Conservation (phyloP, 2,113 vertebrate genomes). For the Excalfactoria chinensis region DNA sequence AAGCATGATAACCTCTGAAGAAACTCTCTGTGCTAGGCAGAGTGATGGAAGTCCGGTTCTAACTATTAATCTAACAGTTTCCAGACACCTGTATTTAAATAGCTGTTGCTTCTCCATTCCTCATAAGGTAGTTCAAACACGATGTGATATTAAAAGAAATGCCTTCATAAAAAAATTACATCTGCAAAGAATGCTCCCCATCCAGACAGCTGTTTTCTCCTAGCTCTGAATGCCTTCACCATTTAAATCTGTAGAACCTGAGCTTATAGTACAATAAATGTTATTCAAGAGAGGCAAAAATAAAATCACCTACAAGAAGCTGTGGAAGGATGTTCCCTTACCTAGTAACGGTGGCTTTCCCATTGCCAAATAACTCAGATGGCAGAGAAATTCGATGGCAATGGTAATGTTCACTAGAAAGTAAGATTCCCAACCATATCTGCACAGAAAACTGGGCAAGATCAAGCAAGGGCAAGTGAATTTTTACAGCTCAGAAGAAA, state of each 20-base stretch:
- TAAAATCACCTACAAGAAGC: not conserved
- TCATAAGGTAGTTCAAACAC: not conserved
- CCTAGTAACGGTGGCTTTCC: not conserved
- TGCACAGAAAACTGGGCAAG: not conserved
- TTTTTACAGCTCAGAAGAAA: conserved; percentile 25
- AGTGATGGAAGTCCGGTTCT: not conserved
- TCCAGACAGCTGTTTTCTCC: not conserved
- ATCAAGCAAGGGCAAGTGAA: conserved; percentile 24
- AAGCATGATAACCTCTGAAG: not conserved
- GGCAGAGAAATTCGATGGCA: not conserved
- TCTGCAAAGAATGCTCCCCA: not conserved
- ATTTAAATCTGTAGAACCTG: not conserved
- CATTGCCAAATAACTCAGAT: not conserved
- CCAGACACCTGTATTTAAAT: not conserved
- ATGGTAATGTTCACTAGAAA: not conserved
- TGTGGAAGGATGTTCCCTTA: not conserved
- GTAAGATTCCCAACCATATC: not conserved
- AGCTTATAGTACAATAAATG: not conserved
- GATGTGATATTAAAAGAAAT: not conserved
- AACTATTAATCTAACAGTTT: not conserved
- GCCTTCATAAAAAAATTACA: not conserved
- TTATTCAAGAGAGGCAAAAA: not conserved
- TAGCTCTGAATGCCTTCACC: fast-evolving
- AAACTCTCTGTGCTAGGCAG: not conserved
- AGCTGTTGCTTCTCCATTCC: not conserved